phyloP scores from a whole-genome alignment of 2,888 invertebrate species.

The Hemaris fuciformis region DNA sequence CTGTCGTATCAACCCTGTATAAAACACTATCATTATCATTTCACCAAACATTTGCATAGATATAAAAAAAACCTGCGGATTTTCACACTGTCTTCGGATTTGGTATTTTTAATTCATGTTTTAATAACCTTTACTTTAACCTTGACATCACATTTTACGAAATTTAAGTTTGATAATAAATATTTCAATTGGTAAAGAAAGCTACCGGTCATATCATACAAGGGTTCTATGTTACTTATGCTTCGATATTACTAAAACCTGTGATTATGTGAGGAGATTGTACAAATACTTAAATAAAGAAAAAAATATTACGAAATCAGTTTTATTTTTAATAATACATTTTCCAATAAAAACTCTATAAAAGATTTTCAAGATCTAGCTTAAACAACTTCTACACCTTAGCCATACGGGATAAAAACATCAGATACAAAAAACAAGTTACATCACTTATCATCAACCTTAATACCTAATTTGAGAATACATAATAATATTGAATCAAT shows the following conservation, averaged over 20 bases:
- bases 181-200: no score
- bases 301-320: not conserved
- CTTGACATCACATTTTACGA: no score
- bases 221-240: not conserved
- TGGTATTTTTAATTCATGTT: no score
- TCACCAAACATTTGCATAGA: no score
- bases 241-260: not conserved
- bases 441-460: not conserved
- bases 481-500: not conserved
- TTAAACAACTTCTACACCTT: not conserved
- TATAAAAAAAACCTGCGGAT: no score
- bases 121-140: no score
- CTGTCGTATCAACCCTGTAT: no score
- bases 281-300: not conserved
- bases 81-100: no score
- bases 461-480: not conserved
- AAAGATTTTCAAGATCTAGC: not conserved
- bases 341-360: not conserved
- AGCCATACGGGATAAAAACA: not conserved
- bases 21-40: no score
- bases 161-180: no score
- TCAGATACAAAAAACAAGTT: not conserved
- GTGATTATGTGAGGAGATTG: not conserved
- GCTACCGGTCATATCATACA: not conserved
- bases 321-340: not conserved